Evolutionary conservation across 2,113 vertebrate species (phyloP).

Genomic region (Philantomba maxwellii): DNA sequence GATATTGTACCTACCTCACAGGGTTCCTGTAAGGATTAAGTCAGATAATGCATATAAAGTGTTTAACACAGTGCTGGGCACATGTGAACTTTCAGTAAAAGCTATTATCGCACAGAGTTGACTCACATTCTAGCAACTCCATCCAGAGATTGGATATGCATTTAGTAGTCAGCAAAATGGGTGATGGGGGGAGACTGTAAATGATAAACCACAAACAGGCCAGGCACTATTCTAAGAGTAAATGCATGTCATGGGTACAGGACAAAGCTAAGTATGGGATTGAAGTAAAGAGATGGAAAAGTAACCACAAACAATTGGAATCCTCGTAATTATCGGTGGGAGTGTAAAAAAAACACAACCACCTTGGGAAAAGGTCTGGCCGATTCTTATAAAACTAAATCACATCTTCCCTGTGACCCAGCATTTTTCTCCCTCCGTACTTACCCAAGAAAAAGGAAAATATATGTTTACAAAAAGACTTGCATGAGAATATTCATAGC

Average conservation of each 20-base stretch:
- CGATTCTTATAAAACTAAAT: slow-evolving; percentile 22
- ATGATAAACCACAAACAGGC: neutral
- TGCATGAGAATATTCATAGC: neutral
- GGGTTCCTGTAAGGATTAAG: neutral
- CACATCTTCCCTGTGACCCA: neutral
- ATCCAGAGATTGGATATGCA: neutral
- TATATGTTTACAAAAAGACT: neutral
- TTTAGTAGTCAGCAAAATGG: neutral
- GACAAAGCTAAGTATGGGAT: neutral
- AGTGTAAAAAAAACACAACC: neutral
- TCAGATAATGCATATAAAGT: neutral
- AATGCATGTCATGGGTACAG: neutral
- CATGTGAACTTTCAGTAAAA: neutral
- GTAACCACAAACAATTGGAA: neutral
- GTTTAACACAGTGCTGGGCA: neutral
- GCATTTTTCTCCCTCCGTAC: slow-evolving; percentile 7
- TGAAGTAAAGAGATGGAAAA: neutral
- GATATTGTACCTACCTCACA: neutral
- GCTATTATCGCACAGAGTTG: neutral
- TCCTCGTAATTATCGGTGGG: neutral
- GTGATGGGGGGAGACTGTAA: neutral
- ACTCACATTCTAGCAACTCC: neutral
- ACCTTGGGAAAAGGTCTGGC: neutral
- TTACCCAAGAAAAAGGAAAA: slow-evolving; percentile 24
- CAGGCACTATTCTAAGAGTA: neutral